Percentiles rank a stretch among this genome's conserved stretches.
These are phyloP conservation scores for Cebidichthys violaceus DNA, from an alignment of 2,113 vertebrate species.

Conservation along the genomic window DNA sequence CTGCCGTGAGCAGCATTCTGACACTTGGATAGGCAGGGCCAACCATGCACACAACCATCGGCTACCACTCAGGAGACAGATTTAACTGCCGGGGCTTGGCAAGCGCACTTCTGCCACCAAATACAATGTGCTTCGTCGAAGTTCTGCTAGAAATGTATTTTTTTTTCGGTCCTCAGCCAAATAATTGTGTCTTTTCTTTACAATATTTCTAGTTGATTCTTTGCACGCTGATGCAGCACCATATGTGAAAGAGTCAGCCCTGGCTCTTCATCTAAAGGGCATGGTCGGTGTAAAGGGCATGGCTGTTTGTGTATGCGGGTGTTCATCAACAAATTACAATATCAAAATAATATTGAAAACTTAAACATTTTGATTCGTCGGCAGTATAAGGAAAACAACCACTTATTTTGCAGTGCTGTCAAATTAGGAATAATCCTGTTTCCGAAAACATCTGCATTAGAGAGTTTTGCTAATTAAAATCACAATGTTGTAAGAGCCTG, in stretches of 20 bases:
- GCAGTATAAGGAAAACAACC: background rate
- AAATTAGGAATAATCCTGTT: constrained; percentile 38
- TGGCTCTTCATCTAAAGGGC: constrained; percentile 30
- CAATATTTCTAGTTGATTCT: constrained; percentile 31
- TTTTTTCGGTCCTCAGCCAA: constrained; percentile 10
- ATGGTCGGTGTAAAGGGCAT: constrained; percentile 19
- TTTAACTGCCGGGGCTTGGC: constrained; percentile 50
- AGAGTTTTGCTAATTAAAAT: constrained; percentile 49
- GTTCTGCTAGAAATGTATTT: constrained; percentile 38
- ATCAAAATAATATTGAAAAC: constrained; percentile 2
- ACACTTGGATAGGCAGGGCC: constrained; percentile 62
- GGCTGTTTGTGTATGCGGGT: background rate
- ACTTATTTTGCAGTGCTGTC: background rate
- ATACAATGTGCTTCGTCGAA: constrained; percentile 47
- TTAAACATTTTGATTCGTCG: background rate
- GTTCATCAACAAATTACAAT: constrained; percentile 26
- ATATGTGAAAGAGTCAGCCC: constrained; percentile 41
- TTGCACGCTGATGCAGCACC: constrained; percentile 52
- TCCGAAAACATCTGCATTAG: constrained; percentile 20
- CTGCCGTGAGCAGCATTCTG: constrained; percentile 65
- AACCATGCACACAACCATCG: constrained; percentile 47
- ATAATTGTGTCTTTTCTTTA: constrained; percentile 46
- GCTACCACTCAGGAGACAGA: constrained; percentile 55
- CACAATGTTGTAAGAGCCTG: constrained; percentile 38
- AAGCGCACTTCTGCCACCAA: constrained; percentile 13